Percentiles rank a stretch among this genome's conserved stretches.
Conservation (phyloP, 2,797 vertebrate species). For the Gobio occitaniae region DNA sequence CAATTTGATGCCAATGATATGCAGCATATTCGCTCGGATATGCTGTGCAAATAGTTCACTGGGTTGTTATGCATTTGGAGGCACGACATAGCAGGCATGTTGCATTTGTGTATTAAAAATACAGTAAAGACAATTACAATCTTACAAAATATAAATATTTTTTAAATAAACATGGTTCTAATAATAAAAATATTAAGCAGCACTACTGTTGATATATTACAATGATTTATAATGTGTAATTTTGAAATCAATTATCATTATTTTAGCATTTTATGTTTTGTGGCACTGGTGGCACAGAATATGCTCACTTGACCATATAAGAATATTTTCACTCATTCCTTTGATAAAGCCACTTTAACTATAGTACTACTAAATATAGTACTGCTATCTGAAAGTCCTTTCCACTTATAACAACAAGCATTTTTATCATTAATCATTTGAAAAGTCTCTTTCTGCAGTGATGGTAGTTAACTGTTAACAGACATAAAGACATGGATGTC, state of each 20-base stretch:
- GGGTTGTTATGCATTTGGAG: slow-evolving; percentile 38
- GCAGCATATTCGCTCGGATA: slow-evolving; percentile 22
- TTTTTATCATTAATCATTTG: background rate
- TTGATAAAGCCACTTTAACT: background rate
- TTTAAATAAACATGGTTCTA: background rate
- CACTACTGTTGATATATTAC: background rate
- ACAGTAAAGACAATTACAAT: background rate
- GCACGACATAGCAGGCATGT: background rate
- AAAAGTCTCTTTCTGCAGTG: slow-evolving; percentile 24
- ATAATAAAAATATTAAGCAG: background rate
- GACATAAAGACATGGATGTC: slow-evolving; percentile 22
- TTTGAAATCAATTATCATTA: background rate
- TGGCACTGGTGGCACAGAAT: background rate
- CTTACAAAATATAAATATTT: background rate
- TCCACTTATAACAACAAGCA: background rate
- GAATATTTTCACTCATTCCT: background rate
- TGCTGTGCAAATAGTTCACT: slow-evolving; percentile 31
- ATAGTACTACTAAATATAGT: background rate
- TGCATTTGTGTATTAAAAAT: background rate
- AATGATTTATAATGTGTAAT: background rate
- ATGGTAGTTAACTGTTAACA: slow-evolving; percentile 18
- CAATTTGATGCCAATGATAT: slow-evolving; percentile 42
- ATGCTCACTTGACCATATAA: background rate
- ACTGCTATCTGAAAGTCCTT: background rate
- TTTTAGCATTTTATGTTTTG: background rate